phyloP scores from a whole-genome alignment of 2,888 invertebrate species.

The Opisthograptis luteolata region DNA sequence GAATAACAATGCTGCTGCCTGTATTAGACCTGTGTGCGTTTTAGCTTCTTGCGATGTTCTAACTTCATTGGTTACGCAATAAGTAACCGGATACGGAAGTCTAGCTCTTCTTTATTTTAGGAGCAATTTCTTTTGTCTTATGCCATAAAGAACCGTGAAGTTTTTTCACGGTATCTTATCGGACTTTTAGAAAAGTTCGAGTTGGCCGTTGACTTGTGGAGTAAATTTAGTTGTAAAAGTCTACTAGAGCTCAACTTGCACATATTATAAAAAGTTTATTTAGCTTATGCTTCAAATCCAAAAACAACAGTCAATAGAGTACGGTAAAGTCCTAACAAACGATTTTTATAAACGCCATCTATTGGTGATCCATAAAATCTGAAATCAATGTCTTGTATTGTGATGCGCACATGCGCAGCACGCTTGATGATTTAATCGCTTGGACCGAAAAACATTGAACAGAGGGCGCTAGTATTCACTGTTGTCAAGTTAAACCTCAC shows the following conservation, averaged over 20 bases:
- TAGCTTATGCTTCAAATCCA: neutral
- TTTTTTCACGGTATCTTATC: too few species aligned
- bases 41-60: constrained; percentile 21
- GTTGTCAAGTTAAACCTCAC: too few species aligned
- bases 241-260: too few species aligned
- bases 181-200: too few species aligned
- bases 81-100: neutral
- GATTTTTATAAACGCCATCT: constrained; percentile 54
- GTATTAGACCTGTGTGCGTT: neutral
- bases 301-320: neutral
- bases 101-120: too few species aligned
- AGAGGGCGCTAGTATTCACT: constrained; percentile 46
- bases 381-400: constrained; percentile 30
- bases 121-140: too few species aligned
- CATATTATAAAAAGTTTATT: too few species aligned
- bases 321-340: neutral
- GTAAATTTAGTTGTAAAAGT: too few species aligned
- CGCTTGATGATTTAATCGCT: constrained; percentile 32
- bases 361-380: constrained; percentile 29
- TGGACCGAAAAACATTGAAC: constrained; percentile 14
- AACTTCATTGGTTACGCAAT: neutral
- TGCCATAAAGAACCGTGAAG: too few species aligned
- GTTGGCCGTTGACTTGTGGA: too few species aligned
- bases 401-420: constrained; percentile 34
- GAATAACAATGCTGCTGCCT: constrained; percentile 36